These are phyloP conservation scores for Peucedramus taeniatus DNA, from an alignment of 2,113 vertebrate species.

Conservation along the genomic window DNA sequence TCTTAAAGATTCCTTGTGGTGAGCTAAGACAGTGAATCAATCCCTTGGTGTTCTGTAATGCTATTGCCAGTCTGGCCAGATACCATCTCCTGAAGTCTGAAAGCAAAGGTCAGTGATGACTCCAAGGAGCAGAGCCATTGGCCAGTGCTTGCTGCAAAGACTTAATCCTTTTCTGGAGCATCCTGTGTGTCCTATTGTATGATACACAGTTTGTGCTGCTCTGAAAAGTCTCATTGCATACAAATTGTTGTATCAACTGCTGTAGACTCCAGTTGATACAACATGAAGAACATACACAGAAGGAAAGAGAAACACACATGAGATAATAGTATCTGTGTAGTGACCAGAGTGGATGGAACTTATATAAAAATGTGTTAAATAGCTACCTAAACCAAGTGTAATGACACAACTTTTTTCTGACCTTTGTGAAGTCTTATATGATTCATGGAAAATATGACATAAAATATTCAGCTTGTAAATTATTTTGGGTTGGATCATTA, in stretches of 20 bases:
- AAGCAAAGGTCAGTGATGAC: background rate
- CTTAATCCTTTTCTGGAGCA: background rate
- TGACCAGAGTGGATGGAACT: background rate
- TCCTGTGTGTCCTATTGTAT: background rate
- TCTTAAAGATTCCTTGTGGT: background rate
- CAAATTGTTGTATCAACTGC: background rate
- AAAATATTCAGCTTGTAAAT: background rate
- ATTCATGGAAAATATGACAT: background rate
- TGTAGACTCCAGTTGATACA: background rate
- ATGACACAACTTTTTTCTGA: background rate
- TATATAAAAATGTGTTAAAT: background rate
- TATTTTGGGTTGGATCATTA: background rate
- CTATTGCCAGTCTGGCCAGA: background rate
- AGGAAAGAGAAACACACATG: background rate
- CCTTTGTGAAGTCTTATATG: background rate
- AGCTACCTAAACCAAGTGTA: background rate
- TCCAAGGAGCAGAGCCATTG: background rate
- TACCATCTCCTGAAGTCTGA: background rate
- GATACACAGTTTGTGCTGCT: background rate
- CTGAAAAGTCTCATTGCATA: background rate
- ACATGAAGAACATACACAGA: background rate
- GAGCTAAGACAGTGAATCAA: background rate
- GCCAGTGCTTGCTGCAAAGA: background rate
- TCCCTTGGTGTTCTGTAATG: background rate
- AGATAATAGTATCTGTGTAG: accelerated